phyloP scores from a whole-genome alignment of 1,140 invertebrate species.

The Diorhabda elongata region DNA sequence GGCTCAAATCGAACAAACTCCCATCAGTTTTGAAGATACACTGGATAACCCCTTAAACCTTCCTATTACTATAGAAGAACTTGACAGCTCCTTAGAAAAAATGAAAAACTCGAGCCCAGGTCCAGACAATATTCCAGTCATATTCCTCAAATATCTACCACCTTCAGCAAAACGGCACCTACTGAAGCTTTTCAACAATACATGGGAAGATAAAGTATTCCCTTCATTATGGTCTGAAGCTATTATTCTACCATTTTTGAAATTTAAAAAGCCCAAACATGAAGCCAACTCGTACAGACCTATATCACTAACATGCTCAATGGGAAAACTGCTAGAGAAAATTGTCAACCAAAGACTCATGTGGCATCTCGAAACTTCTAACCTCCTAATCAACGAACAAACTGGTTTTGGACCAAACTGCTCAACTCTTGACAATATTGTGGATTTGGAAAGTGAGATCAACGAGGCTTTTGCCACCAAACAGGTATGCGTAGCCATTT shows the following conservation, averaged over 20 bases:
- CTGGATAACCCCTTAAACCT: neutral
- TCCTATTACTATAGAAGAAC: neutral
- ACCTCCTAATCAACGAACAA: constrained; percentile 9
- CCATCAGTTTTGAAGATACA: no score
- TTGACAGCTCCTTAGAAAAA: neutral
- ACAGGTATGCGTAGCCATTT: constrained; percentile 8
- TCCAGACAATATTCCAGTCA: constrained; percentile 8
- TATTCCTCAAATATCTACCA: constrained; percentile 13
- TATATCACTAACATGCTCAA: constrained; percentile 17
- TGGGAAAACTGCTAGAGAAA: constrained; percentile 22
- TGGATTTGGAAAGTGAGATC: constrained; percentile 12
- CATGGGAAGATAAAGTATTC: neutral
- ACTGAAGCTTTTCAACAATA: neutral
- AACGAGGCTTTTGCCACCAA: constrained; percentile 14
- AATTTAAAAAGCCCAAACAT: constrained; percentile 11
- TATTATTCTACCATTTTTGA: constrained; percentile 17
- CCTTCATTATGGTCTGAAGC: constrained; percentile 15
- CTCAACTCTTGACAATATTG: constrained; percentile 9
- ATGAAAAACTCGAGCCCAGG: constrained; percentile 7
- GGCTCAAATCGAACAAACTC: neutral
- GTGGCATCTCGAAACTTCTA: constrained; percentile 14
- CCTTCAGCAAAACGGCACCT: neutral
- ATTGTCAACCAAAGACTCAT: constrained; percentile 18
- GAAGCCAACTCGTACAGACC: constrained; percentile 16
- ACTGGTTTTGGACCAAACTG: constrained; percentile 10